Base-by-base conservation (phyloP, 2,113 vertebrate genomes). In the Oreochromis spilurus region DNA sequence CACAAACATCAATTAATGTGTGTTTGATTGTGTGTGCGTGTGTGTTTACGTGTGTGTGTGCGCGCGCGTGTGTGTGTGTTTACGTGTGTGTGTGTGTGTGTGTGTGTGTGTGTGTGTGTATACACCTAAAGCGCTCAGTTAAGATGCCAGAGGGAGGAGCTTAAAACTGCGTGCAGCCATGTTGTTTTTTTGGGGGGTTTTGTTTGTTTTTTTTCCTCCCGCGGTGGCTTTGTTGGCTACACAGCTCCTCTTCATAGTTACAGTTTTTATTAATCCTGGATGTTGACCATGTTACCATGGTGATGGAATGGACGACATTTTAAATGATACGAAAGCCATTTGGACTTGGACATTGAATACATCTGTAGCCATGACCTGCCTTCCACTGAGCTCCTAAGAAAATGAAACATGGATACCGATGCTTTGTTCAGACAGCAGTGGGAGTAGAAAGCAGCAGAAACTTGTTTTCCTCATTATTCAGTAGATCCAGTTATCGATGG, bases 1-100 rank as follows among this genome's bases (percentile, higher is more conserved):
- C 93, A 95, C 93, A 94, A 88, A 82, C 87, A 90, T 75, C 80
- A 86, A 67, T 81, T 31, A 34, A 79, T 79, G 65, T 87, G 79
- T 29, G 19, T 89, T 26, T 26, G 24, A 26, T 26, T 26, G 8
- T 62, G 6, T 36, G 5, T 19, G 36, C 17, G 8, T 62, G 6
- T 36, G 5, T 14, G 21, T 7, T 17, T 52, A 52, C 43, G 19
- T 43, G 36, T 17, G 11, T 16, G 55, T 7, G 21, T 29, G 24
- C 24, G 14, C 11, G 43, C n/a, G 53, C 55, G 55, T 52, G 82
- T 43, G 50, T 54, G 7, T 62, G n/a, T n/a, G n/a, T n/a, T n/a
- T n/a, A n/a, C n/a, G 6, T 55, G 8, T 29, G 21, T 10, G 17
- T 52, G 52, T 67, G 16, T 50, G 29, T 36, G 21, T 2, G 14